Base-by-base conservation (phyloP, 2,888 invertebrate genomes). In the Galerucella nymphaeae region DNA sequence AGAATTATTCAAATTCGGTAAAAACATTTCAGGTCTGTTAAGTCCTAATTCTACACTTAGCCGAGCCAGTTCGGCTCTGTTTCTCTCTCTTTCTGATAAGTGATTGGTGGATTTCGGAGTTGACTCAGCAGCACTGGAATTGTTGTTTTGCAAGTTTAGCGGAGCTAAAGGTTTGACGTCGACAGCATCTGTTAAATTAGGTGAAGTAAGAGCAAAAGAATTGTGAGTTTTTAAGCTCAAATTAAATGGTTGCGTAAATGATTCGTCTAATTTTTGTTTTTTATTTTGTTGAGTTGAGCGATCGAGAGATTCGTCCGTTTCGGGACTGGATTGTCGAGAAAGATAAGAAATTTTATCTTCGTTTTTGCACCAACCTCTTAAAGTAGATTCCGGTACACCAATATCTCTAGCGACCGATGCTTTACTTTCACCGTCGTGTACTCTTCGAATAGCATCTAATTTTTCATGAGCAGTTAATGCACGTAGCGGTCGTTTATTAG, bases 291-390 rank as follows among this genome's bases (percentile, higher is more conserved):
- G 81, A 14, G 80, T 74, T 5, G 23, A 50, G n/a, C 75, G 61
- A 30, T 88, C 88, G 75, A 88, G 87, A 80, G 90, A 89, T 82
- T 90, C 90, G 81, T 90, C 90, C 58, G 92, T 93, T 78, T 93
- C 93, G 1, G 93, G 92, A 10, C 92, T 92, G 59, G 93, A 91
- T 81, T 93, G 91, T 11, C 92, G 89, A 41, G 93, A 92, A 83
- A 92, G 91, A 84, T 92, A 90, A 77, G 92, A 86, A 4, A 91
- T 87, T 85, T 95, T 95, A 81, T 93, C 92, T 83, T 94, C 94
- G 83, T 94, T 93, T 86, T 95, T 95, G 87, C 95, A 95, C 95
- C 95, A 95, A 72, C 95, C 95, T 3, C 95, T 90, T 16, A 95
- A 88, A 10, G 95, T 95, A 2, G 94, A 95, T 85, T 95, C 95